A percentile compares a stretch with the other conserved stretches of the same genome.
phyloP scores from a whole-genome alignment of 2,888 invertebrate species.

The Polyploca ridens region DNA sequence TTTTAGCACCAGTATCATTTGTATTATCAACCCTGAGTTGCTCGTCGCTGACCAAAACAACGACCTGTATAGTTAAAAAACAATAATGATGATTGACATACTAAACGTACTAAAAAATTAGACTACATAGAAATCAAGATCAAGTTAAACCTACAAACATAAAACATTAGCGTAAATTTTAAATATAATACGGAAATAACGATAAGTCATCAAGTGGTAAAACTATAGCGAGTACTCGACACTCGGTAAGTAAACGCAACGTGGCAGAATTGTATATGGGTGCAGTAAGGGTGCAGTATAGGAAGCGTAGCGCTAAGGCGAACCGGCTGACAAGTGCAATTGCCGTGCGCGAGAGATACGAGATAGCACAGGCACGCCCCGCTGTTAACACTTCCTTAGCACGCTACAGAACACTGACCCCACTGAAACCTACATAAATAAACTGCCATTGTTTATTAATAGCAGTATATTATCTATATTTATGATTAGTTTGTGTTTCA shows the following conservation, averaged over 20 bases:
- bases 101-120: too few relatives aligned
- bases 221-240: conserved; percentile 15
- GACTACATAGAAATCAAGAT: too few relatives aligned
- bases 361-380: conserved; percentile 74
- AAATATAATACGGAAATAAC: conserved; percentile 1
- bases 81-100: too few relatives aligned
- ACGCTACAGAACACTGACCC: conserved; percentile 64
- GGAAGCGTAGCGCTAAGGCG: conserved; percentile 33
- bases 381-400: conserved; percentile 70
- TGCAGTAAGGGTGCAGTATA: conserved; percentile 21
- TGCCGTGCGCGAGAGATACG: conserved; percentile 66
- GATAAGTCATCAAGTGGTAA: conserved; percentile 34
- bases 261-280: conserved; percentile 28
- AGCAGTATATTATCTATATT: neutral
- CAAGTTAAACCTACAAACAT: too few relatives aligned
- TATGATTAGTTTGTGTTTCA: too few relatives aligned
- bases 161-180: too few relatives aligned
- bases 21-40: too few relatives aligned
- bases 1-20: too few relatives aligned
- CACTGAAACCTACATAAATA: conserved; percentile 39
- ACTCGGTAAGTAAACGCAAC: conserved; percentile 28
- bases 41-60: too few relatives aligned
- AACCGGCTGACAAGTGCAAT: conserved; percentile 72
- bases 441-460: conserved; percentile 19
- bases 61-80: too few relatives aligned